Percentiles rank a stretch among this genome's conserved stretches.
Conservation (phyloP, 2,888 invertebrate species). For the Byasa hedistus region DNA sequence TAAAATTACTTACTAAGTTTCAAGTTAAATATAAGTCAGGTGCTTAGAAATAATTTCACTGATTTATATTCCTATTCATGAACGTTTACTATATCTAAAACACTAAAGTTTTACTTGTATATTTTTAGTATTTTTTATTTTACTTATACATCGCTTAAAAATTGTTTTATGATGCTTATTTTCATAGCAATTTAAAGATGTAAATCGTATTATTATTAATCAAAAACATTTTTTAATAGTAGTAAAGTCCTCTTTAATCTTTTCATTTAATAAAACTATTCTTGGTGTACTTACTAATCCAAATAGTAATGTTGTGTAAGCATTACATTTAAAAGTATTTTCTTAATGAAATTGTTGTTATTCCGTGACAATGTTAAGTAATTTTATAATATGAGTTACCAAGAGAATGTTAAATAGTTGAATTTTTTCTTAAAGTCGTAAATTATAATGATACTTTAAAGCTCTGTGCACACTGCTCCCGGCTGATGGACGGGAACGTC, state of each 20-base stretch:
- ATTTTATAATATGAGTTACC: neutral
- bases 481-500: slow-evolving; percentile 59
- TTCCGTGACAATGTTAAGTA: neutral
- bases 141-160: no score
- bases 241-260: no score
- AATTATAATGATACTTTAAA: slow-evolving; percentile 31
- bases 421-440: slow-evolving; percentile 27
- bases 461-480: slow-evolving; percentile 34
- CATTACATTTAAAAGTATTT: no score
- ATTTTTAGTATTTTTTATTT: no score
- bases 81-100: neutral
- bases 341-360: neutral
- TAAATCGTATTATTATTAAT: no score
- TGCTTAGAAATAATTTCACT: neutral
- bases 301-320: no score
- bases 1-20: neutral
- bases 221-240: no score
- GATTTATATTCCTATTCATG: neutral
- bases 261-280: no score
- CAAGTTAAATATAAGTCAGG: neutral
- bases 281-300: no score
- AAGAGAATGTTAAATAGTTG: neutral
- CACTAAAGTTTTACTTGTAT: no score
- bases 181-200: no score
- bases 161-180: no score